Conservation (phyloP, 2,113 vertebrate genomes). For the Malurus elegans region DNA sequence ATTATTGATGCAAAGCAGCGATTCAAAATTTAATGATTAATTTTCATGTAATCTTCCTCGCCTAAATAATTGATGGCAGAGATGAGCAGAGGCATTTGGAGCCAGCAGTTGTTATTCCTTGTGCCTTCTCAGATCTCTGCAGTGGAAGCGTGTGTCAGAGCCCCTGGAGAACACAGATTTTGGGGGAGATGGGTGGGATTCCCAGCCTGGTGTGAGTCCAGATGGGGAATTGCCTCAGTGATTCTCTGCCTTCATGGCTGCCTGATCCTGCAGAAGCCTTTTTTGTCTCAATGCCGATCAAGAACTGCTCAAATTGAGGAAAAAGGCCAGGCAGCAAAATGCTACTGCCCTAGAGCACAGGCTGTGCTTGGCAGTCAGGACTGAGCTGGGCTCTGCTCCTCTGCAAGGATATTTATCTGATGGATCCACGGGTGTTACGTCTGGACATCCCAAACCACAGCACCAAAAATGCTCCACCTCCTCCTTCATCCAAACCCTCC, state of each 20-base stretch:
- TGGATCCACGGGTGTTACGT: accelerated
- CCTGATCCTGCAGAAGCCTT: neutral
- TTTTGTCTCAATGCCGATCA: neutral
- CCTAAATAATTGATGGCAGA: constrained; percentile 76
- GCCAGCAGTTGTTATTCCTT: constrained; percentile 1
- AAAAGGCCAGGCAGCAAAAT: neutral
- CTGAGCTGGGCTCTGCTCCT: neutral
- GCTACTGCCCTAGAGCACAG: neutral
- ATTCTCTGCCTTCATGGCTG: too few relatives aligned
- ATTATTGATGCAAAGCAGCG: constrained; percentile 75
- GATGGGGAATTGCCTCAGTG: neutral
- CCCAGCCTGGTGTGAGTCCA: neutral
- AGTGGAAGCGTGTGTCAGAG: neutral
- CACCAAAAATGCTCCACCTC: neutral
- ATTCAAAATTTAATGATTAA: constrained; percentile 71
- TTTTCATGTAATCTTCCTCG: constrained; percentile 72
- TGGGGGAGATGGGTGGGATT: constrained; percentile 12
- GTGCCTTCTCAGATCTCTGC: constrained; percentile 3
- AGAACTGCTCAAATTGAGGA: neutral
- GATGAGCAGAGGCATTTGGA: constrained; percentile 53
- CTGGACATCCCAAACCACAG: neutral
- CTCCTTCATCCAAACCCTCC: neutral
- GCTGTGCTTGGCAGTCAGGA: neutral
- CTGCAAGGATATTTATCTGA: neutral
- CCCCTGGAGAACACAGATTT: neutral